Base-by-base conservation (phyloP, 2,888 invertebrate species). In the Oeneis ivallda region DNA sequence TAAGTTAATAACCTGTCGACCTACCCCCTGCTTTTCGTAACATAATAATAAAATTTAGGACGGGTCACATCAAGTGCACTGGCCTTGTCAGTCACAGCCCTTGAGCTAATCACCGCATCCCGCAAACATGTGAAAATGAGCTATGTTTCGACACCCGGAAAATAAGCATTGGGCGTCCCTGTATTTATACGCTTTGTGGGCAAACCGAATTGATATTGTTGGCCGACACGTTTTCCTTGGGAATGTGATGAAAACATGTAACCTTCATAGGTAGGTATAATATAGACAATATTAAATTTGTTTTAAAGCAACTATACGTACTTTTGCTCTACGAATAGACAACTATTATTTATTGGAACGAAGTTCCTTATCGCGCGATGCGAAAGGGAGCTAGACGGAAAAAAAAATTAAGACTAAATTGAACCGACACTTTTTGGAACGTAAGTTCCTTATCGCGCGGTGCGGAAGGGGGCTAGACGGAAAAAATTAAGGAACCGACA, bases 21-120 rank as follows among this genome's bases (percentile, higher is more conserved):
- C 41, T 43, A 10, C 13, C 41, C 13, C 1, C 37, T 37, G 37
- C 7, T 37, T 37, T 5, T 37, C 17, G 17, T 2, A 6, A 19
- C 11, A 26, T 50, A 11, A 50, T 11, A 50, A 50, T 0, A 50
- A 1, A 11, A 34, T 53, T 5, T 53, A 53, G 52, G 52, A 7
- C 34, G 34, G n/a, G 52, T 9, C 34, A 52, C 11, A 26, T n/a
- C 26, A 3, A 2, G 34, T 15, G 15, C 34, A 10, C 4, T 15
- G n/a, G 34, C 34, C n/a, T n/a, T 11, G 26, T 1, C 41, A 19
- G 17, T 34, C 19, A 56, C 19, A 11, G 19, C 11, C 41, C 56
- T 19, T 17, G 56, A 19, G 56, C 8, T 56, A 56, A 56, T 56
- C 17, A 11, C 39, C 54, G 54, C 37, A 39, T 39, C 54, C n/a